Conservation (phyloP, 1,140 invertebrate species). For the Leptinotarsa lineolata region DNA sequence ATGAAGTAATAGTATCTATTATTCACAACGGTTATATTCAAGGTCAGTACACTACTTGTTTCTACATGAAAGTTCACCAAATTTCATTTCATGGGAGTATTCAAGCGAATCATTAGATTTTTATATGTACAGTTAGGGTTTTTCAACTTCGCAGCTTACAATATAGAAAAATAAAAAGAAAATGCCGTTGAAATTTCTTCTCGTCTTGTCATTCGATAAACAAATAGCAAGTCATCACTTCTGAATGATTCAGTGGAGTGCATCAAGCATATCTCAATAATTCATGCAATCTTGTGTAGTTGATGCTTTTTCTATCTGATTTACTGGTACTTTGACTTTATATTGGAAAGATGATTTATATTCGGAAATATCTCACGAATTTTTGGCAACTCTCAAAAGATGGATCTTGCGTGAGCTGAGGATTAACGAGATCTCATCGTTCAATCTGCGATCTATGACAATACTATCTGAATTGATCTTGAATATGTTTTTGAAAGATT, state of each 20-base stretch:
- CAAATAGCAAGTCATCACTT: not conserved
- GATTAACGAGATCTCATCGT: too few species aligned
- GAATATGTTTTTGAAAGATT: too few species aligned
- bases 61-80: not conserved
- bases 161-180: not conserved
- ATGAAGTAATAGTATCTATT: not conserved
- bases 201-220: not conserved
- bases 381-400: too few species aligned
- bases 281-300: too few species aligned
- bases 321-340: too few species aligned
- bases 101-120: not conserved
- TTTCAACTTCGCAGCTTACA: not conserved
- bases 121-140: slow-evolving; percentile 1
- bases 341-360: too few species aligned
- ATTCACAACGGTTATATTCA: not conserved
- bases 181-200: not conserved
- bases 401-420: too few species aligned
- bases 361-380: too few species aligned
- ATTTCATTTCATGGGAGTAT: not conserved
- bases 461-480: too few species aligned
- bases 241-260: not conserved
- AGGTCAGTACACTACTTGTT: not conserved
- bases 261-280: not conserved
- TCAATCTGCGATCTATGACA: too few species aligned
- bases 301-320: too few species aligned